Evolutionary conservation across 2,797 vertebrate species (phyloP).

Genomic region (Sparidentex hasta): DNA sequence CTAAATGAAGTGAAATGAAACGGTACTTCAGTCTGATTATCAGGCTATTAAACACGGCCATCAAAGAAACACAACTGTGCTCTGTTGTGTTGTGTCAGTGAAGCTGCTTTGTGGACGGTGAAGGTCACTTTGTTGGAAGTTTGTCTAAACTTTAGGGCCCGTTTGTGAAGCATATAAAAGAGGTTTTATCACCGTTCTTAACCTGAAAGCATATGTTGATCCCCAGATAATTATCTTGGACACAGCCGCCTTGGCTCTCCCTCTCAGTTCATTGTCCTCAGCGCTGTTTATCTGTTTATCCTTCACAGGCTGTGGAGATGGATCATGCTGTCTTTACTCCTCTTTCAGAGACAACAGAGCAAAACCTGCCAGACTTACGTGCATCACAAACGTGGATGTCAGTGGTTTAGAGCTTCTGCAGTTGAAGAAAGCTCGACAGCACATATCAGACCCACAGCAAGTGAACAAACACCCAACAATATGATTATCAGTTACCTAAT

Average conservation of each 20-base stretch:
- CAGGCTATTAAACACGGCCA: constrained; percentile 17
- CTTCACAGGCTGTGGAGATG: constrained; percentile 26
- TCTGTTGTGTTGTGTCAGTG: background rate
- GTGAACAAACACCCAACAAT: constrained; percentile 20
- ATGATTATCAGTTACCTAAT: constrained; percentile 31
- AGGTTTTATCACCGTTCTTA: constrained; percentile 29
- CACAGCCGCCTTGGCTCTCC: constrained; percentile 31
- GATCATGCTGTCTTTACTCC: background rate
- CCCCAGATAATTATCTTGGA: constrained; percentile 35
- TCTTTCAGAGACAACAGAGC: background rate
- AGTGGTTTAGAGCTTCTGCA: background rate
- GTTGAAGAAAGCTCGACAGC: background rate
- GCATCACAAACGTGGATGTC: background rate
- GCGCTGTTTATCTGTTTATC: constrained; percentile 30
- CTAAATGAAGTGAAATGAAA: constrained; percentile 5
- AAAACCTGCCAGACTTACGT: no score
- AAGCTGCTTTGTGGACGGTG: constrained; percentile 16
- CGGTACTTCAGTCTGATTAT: constrained; percentile 6
- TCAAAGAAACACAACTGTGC: constrained; percentile 8
- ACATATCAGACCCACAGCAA: constrained; percentile 7
- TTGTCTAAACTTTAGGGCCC: constrained; percentile 38
- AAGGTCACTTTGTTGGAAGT: constrained; percentile 44
- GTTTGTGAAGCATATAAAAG: constrained; percentile 20
- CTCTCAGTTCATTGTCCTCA: constrained; percentile 30
- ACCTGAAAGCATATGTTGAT: constrained; percentile 32